Evolutionary conservation across 2,888 invertebrate species (phyloP).

Genomic region (Autographa gamma): DNA sequence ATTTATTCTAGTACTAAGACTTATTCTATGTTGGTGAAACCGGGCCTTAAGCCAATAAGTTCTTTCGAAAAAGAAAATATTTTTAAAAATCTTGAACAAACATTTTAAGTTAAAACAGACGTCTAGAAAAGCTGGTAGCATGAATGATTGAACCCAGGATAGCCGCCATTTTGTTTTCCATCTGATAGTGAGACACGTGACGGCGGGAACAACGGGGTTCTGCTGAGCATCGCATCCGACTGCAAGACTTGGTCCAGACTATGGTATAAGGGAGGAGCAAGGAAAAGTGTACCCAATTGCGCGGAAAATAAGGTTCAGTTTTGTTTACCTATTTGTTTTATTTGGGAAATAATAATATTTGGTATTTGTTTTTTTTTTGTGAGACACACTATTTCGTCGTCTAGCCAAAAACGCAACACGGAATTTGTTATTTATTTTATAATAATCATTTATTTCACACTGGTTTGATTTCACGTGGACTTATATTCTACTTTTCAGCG

Average conservation of each 20-base stretch:
- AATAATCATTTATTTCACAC: too few relatives aligned
- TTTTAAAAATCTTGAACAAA: neutral
- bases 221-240: constrained; percentile 62
- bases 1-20: too few relatives aligned
- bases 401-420: too few relatives aligned
- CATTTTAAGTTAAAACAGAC: constrained; percentile 13
- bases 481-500: too few relatives aligned
- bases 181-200: constrained; percentile 65
- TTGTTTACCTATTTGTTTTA: neutral
- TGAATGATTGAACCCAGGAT: constrained; percentile 21
- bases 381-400: neutral
- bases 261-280: neutral
- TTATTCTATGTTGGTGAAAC: too few relatives aligned
- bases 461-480: too few relatives aligned
- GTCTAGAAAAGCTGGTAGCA: constrained; percentile 6
- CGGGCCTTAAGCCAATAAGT: too few relatives aligned
- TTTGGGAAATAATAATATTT: neutral
- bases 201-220: constrained; percentile 59
- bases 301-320: neutral
- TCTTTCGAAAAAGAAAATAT: too few relatives aligned
- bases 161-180: constrained; percentile 41
- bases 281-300: neutral
- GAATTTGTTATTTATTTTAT: too few relatives aligned
- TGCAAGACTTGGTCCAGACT: neutral
- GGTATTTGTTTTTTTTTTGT: neutral